These are phyloP conservation scores for Bos taurus DNA, from an alignment of 2,113 vertebrate species.

Conservation along the genomic window DNA sequence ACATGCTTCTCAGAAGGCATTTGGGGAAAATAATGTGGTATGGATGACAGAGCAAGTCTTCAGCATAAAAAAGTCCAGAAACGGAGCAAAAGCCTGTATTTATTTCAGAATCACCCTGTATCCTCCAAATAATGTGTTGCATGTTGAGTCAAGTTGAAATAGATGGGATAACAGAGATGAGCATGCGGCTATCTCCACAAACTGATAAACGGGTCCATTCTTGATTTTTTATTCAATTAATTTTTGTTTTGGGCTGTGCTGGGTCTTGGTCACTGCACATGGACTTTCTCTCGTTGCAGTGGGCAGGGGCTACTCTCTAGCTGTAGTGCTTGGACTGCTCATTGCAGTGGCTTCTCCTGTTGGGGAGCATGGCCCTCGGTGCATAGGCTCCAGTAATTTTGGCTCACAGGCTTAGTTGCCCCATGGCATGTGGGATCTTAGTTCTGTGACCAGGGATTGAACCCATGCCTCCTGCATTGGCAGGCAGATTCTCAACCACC, in stretches of 20 bases:
- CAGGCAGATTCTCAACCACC: background rate
- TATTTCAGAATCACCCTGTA: constrained; percentile 23
- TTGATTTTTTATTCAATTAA: background rate
- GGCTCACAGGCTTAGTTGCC: background rate
- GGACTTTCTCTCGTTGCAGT: background rate
- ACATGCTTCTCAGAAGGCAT: constrained; percentile 49
- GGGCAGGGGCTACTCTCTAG: background rate
- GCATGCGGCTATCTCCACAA: background rate
- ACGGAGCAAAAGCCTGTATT: background rate
- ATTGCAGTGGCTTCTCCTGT: background rate
- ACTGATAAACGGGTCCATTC: background rate
- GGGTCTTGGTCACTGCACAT: background rate
- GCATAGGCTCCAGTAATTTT: background rate
- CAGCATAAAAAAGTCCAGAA: background rate
- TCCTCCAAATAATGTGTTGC: constrained; percentile 40
- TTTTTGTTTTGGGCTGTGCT: background rate
- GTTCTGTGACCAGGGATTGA: background rate
- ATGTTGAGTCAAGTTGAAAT: background rate
- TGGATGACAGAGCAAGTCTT: background rate
- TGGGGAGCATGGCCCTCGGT: background rate
- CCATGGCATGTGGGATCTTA: background rate
- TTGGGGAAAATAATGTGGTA: constrained; percentile 10
- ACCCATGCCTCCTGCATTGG: background rate
- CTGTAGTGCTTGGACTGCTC: background rate
- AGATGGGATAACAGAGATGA: background rate